Evolutionary conservation across 2,113 vertebrate genomes (phyloP), one percentile per base, ranked within the genome.

Genomic region (Xiphias gladius): DNA sequence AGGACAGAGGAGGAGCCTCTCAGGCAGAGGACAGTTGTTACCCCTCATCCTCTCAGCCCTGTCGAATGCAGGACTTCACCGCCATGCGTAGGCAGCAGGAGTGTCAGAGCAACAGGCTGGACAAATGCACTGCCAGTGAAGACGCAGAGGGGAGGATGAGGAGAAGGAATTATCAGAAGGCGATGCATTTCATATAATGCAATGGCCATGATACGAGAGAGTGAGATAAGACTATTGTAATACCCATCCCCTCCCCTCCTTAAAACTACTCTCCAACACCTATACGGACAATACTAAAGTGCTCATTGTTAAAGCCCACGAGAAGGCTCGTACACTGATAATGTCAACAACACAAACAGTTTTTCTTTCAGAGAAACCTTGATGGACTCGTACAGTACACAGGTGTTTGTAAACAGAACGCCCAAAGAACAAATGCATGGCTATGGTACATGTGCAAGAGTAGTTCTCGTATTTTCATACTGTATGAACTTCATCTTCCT

Each of bases 371-470:
- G 79, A 87, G 75, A 89, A 88, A 86, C 83, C 82, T 73, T 54
- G 84, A 92, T 26, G 16, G 76, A 91, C 77, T 80, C 72, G 65
- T 80, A 90, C 88, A 90, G 82, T 89, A 88, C 88, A 90, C 79
- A 43, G 65, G 74, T 84, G 83, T 82, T 87, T 85, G 88, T 88
- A 90, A 93, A 93, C 89, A 67, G 83, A 90, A 90, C 46, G 61
- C 86, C 79, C 88, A 79, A 85, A 69, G 82, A 91, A 87, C 86
- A 72, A 90, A 90, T 68, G 80, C 92, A 89, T 89, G 90, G 87
- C 88, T 93, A 91, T 90, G 87, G 85, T 94, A 92, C 89, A 93
- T 93, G 89, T 94, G 94, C 92, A 92, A 86, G 68, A 90, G 89
- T 63, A 83, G 82, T 75, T 87, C 74, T 85, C 28, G 7, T 83